Conservation (phyloP, 2,797 vertebrate species). For the Pangasius sanitwongsei region DNA sequence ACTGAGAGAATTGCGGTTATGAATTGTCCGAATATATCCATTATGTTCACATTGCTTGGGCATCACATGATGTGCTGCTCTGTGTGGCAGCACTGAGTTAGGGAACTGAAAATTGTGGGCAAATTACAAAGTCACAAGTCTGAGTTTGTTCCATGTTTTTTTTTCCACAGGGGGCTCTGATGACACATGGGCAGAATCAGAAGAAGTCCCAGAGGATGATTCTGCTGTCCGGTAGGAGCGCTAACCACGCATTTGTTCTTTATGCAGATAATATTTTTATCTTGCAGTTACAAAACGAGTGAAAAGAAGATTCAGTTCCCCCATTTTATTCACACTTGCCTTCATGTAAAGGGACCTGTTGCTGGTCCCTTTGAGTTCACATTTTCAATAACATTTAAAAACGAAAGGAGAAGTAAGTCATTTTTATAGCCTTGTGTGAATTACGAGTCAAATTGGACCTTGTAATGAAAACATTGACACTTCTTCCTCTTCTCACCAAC, state of each 20-base stretch:
- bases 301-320: background rate
- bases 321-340: background rate
- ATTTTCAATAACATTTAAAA: background rate
- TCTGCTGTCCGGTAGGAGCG: conserved; percentile 80
- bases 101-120: conserved; percentile 31
- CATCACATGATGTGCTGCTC: background rate
- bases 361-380: background rate
- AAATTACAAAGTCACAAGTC: conserved; percentile 11
- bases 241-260: background rate
- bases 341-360: background rate
- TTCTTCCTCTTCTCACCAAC: background rate
- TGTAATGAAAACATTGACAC: background rate
- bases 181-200: conserved; percentile 85
- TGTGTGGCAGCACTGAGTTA: background rate
- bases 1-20: background rate
- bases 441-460: background rate
- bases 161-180: conserved; percentile 84
- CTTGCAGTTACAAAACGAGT: background rate
- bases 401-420: background rate
- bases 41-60: background rate
- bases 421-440: background rate
- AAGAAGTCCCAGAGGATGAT: conserved; percentile 88
- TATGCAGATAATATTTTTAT: background rate
- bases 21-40: conserved; percentile 1
- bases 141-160: conserved; percentile 10